Conservation (phyloP, 2,888 invertebrate genomes). For the Neoascia interrupta region DNA sequence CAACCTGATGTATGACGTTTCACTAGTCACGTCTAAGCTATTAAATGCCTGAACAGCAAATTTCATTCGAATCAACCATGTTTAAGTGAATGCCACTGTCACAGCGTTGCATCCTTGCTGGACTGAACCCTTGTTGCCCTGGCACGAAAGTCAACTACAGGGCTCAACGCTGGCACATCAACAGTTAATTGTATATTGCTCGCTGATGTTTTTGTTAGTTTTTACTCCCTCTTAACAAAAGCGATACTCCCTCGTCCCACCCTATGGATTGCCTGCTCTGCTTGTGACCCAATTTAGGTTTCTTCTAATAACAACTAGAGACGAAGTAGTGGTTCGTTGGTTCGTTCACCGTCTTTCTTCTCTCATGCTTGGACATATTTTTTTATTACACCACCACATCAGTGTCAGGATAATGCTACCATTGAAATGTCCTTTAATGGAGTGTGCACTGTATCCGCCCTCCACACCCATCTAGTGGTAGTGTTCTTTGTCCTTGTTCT, state of each 20-base stretch:
- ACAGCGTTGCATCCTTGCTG: too few species aligned
- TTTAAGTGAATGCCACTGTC: neutral
- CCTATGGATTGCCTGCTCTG: constrained; percentile 9
- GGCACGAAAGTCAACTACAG: neutral
- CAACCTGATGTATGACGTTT: too few species aligned
- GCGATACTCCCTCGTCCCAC: constrained; percentile 29
- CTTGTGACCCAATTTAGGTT: constrained; percentile 42
- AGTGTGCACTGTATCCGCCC: constrained; percentile 38
- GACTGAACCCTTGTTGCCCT: neutral
- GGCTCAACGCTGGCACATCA: constrained; percentile 12
- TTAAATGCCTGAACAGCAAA: too few species aligned
- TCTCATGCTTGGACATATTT: constrained; percentile 6
- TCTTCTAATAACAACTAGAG: constrained; percentile 5
- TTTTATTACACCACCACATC: constrained; percentile 21
- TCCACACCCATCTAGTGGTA: constrained; percentile 7
- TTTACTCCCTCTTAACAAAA: neutral
- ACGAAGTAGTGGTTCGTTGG: constrained; percentile 12
- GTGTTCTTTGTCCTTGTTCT: constrained; percentile 14
- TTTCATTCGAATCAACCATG: too few species aligned
- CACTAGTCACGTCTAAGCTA: too few species aligned
- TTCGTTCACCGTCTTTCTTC: neutral
- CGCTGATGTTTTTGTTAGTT: neutral
- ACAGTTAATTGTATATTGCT: constrained; percentile 3
- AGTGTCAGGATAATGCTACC: constrained; percentile 31
- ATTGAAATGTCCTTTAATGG: constrained; percentile 38